Percentiles rank a stretch among this genome's conserved stretches.
Conservation (phyloP, 2,797 vertebrate genomes). For the Argyrosomus regius region DNA sequence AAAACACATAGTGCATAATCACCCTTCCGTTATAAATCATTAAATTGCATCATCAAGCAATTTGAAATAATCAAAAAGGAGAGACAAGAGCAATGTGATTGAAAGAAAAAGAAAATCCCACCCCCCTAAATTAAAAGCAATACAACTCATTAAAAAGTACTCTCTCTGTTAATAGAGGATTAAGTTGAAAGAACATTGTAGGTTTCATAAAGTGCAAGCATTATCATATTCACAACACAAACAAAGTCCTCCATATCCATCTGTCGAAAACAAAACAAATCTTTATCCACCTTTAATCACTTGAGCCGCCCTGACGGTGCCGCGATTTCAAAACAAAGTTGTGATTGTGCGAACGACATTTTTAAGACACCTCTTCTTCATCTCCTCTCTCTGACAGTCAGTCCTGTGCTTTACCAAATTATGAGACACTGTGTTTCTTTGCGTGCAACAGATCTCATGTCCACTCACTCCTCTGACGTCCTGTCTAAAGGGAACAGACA, state of each 20-base stretch:
- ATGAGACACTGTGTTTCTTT: conserved; percentile 4
- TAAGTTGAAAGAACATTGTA: conserved; percentile 25
- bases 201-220: conserved; percentile 52
- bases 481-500: conserved; percentile 27
- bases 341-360: conserved; percentile 6
- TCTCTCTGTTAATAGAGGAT: conserved; percentile 6
- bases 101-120: conserved; percentile 7
- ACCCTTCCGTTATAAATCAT: conserved; percentile 12
- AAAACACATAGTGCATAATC: conserved; percentile 24
- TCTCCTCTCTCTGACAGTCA: conserved; percentile 17
- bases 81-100: background rate
- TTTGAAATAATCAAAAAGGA: conserved; percentile 4
- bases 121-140: conserved; percentile 13
- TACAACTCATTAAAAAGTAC: conserved; percentile 21
- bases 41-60: background rate
- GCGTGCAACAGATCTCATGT: conserved; percentile 17
- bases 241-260: background rate
- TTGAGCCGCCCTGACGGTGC: background rate
- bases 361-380: conserved; percentile 23
- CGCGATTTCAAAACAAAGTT: conserved; percentile 19
- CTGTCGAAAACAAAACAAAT: background rate
- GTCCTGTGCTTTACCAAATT: conserved; percentile 25
- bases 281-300: background rate
- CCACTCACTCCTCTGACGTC: conserved; percentile 16
- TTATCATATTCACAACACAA: conserved; percentile 21